These are phyloP conservation scores for Aphis craccivora DNA, from an alignment of 1,140 invertebrate species.

Conservation along the genomic window DNA sequence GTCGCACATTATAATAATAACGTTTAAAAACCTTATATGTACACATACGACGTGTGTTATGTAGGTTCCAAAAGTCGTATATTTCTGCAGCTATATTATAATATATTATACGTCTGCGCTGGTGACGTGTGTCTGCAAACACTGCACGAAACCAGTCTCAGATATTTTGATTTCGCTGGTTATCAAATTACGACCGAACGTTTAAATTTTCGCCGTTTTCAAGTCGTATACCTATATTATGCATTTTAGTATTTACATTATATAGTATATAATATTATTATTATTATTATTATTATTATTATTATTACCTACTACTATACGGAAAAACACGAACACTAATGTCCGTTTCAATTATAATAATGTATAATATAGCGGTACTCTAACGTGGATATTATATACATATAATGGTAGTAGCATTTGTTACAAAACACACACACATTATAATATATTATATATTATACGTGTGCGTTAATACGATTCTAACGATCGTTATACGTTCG, in stretches of 20 bases:
- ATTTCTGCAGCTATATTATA: neutral
- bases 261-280: neutral
- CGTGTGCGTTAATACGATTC: constrained; percentile 15
- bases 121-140: neutral
- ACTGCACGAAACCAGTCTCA: neutral
- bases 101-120: neutral
- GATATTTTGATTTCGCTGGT: neutral
- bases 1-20: neutral
- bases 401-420: neutral
- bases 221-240: neutral
- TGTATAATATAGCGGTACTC: neutral
- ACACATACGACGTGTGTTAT: neutral
- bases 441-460: neutral
- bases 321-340: neutral
- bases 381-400: neutral
- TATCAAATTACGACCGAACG: neutral
- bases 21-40: constrained; percentile 5
- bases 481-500: constrained; percentile 32
- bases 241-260: neutral
- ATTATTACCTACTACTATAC: constrained; percentile 22
- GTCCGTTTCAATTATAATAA: constrained; percentile 10
- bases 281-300: neutral
- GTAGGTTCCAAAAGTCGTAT: neutral
- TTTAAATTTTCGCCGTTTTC: constrained; percentile 15
- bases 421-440: constrained; percentile 8